Evolutionary conservation across 2,797 vertebrate genomes (phyloP), one percentile per base, ranked within the genome.

Genomic region (Halcyon badia): DNA sequence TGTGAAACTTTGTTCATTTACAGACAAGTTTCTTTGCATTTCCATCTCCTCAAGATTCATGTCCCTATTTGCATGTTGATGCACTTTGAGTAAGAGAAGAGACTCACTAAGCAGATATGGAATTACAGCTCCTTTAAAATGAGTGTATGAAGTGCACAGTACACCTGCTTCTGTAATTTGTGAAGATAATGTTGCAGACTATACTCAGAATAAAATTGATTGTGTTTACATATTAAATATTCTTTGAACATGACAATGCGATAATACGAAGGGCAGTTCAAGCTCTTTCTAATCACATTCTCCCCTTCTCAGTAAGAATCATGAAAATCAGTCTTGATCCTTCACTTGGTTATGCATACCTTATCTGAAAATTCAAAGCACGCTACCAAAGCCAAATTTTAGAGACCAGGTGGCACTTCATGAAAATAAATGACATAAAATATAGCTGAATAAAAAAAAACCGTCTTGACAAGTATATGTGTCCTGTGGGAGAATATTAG

Each of bases 321-420:
- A 87, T 65, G 49, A 84, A 95, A 95, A 66, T 28, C 83, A 94
- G 83, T 64, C 37, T 61, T 83, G 81, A 12, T 12, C 49, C 66
- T 93, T 93, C 71, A 64, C 49, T 71, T 60, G 49, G 48, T 87
- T 86, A 83, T 10, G 10, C 51, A 80, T 48, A 85, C 35, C 46
- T 93, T 85, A 69, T 90, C 72, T 87, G 92, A 95, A 90, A 89
- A 96, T 87, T 93, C 72, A 69, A 94, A 94, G 31, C 60, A 93
- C 18, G 89, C 62, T 90, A 75, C 16, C 72, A 97, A 94, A 87
- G 88, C 14, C 57, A 60, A 64, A 90, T 91, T 83, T 76, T 88
- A 94, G 66, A 87, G 58, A 19, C 33, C 46, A 71, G 41, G 77
- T 92, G 61, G 66, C 33, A 92, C 78, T 75, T 90, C 88, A 71